phyloP scores from a whole-genome alignment of 37 sponge, comb jelly and placozoan species.

The Haliclona indistincta region DNA sequence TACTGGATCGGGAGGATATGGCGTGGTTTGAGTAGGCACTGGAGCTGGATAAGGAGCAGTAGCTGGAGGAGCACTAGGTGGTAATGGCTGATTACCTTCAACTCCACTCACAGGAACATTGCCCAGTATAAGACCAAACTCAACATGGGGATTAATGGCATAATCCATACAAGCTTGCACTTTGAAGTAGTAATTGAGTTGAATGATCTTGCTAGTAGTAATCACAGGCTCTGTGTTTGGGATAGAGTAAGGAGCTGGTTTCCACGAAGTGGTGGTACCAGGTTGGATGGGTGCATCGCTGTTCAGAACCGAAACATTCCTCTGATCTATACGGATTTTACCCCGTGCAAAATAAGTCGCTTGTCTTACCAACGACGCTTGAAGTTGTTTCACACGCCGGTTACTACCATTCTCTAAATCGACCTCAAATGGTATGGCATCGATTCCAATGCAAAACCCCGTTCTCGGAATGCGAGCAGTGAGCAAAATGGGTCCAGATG shows the following conservation, averaged over 20 bases:
- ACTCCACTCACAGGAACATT: slow-evolving; percentile 16
- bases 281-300: slow-evolving; percentile 3
- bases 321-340: not conserved
- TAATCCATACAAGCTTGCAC: slow-evolving; percentile 19
- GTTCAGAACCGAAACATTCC: not conserved
- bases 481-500: slow-evolving; percentile 51
- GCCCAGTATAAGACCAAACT: slow-evolving; percentile 26
- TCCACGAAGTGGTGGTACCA: not conserved
- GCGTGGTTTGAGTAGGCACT: too few relatives aligned
- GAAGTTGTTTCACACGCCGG: slow-evolving; percentile 18
- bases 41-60: too few relatives aligned
- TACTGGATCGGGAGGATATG: too few relatives aligned
- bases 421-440: slow-evolving; percentile 23
- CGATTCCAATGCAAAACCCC: slow-evolving; percentile 55
- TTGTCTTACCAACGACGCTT: slow-evolving; percentile 16
- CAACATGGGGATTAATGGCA: slow-evolving; percentile 10
- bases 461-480: slow-evolving; percentile 32
- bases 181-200: slow-evolving; percentile 9
- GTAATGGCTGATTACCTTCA: too few relatives aligned
- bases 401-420: slow-evolving; percentile 38
- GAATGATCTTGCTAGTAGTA: slow-evolving; percentile 19
- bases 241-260: slow-evolving; percentile 11
- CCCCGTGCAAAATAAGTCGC: slow-evolving; percentile 42
- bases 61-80: not conserved
- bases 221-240: slow-evolving; percentile 18